Conservation (phyloP, 1,140 invertebrate species). For the Drosophila pruinosa region DNA sequence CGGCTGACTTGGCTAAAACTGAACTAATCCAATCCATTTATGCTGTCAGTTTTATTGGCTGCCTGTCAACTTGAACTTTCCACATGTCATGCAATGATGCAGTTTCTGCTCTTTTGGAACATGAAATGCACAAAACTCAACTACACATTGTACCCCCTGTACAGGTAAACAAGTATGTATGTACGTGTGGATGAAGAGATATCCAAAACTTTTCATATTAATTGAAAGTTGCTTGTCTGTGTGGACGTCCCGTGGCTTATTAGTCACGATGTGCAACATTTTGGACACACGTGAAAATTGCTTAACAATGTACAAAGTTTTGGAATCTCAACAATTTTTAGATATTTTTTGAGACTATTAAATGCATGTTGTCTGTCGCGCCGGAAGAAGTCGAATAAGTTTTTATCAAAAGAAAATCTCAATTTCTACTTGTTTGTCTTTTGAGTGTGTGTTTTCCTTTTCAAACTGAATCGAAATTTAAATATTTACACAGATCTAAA, state of each 20-base stretch:
- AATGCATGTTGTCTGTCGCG: slow-evolving; percentile 32
- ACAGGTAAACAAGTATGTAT: no score
- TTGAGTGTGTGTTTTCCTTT: slow-evolving; percentile 30
- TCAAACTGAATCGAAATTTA: slow-evolving; percentile 56
- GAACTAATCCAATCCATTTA: slow-evolving; percentile 76
- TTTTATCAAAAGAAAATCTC: slow-evolving; percentile 53
- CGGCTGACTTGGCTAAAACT: slow-evolving; percentile 74
- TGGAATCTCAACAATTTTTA: slow-evolving; percentile 25
- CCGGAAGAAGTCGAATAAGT: slow-evolving; percentile 59
- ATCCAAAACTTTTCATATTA: slow-evolving; percentile 56
- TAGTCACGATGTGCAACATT: slow-evolving; percentile 64
- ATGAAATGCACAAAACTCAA: slow-evolving; percentile 67
- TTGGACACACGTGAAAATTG: slow-evolving; percentile 61
- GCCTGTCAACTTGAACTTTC: slow-evolving; percentile 75
- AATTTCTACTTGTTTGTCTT: slow-evolving; percentile 44
- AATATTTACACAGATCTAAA: slow-evolving; percentile 68
- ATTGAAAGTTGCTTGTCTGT: slow-evolving; percentile 64
- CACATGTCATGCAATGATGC: slow-evolving; percentile 77
- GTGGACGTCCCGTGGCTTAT: slow-evolving; percentile 66
- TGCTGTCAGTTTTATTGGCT: slow-evolving; percentile 79
- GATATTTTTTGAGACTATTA: slow-evolving; percentile 45
- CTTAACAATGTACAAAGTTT: slow-evolving; percentile 30
- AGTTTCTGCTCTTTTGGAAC: slow-evolving; percentile 49
- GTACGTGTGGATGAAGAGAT: neutral
- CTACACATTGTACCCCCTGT: slow-evolving; percentile 33